Base-by-base conservation (phyloP, 30 jellyfish, hydroid and myxozoan species). In the Euphysa ruthae region DNA sequence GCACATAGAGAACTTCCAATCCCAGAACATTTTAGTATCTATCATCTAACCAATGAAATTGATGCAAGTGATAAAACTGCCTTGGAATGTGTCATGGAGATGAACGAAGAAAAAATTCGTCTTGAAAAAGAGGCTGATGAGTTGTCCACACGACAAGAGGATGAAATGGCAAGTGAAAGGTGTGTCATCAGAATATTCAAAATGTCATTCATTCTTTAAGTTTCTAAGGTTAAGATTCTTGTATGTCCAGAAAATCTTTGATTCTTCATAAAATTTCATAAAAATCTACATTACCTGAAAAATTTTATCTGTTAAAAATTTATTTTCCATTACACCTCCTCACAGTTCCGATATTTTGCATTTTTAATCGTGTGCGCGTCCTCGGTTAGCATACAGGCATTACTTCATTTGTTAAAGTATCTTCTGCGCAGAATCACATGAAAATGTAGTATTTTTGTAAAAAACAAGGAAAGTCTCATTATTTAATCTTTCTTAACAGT, bases 41-140 rank as follows among this genome's bases (percentile, higher is more conserved):
- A 72, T 46, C 97, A 88, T 75, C 81, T 88, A 63, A 74, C 43
- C 55, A 55, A 92, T 32, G 97, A 88, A 63, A 80, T 88, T 23
- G 91, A 79, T 66, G 87, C 97, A 27, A 74, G 89, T 61, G 94
- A 88, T 62, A 88, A 88, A 72, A 88, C 94, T n/a, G 97, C 97
- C 7, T 77, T 88, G 56, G 81, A 88, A 43, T 88, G 97, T 74
- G 97, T 88, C 3, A 79, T 79, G 92, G 97, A 88, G 27, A 92
- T 88, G 29, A 79, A 79, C 58, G 89, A 79, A 5, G 97, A 79
- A 43, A 75, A 91, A 32, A 20, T 58, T 33, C 70, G 92, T 3
- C 82, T 88, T 28, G 97, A 88, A 44, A 80, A 74, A 44, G 97
- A 88, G 70, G 97, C 97, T 10, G 97, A 88, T 30, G 97, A 88